Conservation (phyloP, 2,797 vertebrate genomes). For the Manis javanica region DNA sequence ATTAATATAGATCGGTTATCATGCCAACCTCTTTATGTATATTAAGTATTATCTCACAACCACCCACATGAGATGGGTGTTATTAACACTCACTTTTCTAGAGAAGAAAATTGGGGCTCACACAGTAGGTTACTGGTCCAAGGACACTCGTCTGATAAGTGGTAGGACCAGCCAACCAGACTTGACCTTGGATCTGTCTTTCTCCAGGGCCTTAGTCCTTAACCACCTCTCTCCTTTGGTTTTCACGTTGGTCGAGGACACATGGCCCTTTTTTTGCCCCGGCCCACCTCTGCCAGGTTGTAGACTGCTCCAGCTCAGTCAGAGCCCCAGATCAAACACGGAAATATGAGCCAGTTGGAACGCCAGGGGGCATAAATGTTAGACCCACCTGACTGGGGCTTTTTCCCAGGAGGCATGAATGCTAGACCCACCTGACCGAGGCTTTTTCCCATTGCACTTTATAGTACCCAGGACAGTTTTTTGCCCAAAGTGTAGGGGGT, state of each 20-base stretch:
- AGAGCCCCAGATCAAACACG: neutral
- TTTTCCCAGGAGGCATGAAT: neutral
- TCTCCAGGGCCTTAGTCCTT: neutral
- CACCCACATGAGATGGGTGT: neutral
- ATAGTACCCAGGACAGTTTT: neutral
- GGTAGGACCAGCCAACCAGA: neutral
- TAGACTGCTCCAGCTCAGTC: neutral
- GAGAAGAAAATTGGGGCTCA: neutral
- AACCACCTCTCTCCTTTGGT: neutral
- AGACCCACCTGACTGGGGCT: neutral
- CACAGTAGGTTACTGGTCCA: neutral
- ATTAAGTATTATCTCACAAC: neutral
- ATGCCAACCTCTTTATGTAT: neutral
- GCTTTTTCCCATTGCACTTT: neutral
- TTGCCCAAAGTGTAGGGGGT: neutral
- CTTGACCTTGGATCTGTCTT: neutral
- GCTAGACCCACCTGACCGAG: neutral
- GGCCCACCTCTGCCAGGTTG: neutral
- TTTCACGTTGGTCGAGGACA: neutral
- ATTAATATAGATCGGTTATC: neutral
- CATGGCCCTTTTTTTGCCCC: neutral
- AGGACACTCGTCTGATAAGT: too few species aligned
- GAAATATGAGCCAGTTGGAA: neutral
- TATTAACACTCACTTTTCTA: neutral
- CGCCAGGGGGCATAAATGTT: neutral